Evolutionary conservation across 2,113 vertebrate species (phyloP), one percentile per base, ranked within the genome.

Genomic region (Origma solitaria): DNA sequence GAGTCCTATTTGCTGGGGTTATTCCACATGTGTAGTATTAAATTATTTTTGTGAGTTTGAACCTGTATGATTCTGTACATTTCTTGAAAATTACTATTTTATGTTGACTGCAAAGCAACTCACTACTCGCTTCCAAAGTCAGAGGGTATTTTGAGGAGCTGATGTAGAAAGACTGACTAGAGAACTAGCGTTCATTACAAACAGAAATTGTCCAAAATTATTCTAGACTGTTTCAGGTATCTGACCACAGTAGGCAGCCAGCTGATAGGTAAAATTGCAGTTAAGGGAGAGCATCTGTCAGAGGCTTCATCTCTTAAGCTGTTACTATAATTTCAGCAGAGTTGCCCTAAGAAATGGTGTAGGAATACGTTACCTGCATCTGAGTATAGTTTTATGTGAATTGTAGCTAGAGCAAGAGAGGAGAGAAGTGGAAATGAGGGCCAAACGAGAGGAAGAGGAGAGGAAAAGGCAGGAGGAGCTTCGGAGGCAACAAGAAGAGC

Each of bases 391-490:
- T 95, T 95, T 96, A 80, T 97, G 94, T 97, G 95, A 54, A 94
- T 96, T 96, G 85, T 96, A 99, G 99, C 96, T 99, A 97, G 99
- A 99, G 91, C 98, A 99, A 93, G 99, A 99, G 94, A 98, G 99
- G 84, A 98, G 98, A 94, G 99, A 99, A 91, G 98, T 98, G 89
- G 99, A 99, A 97, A 97, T 99, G 91, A 98, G 99, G 96, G 99
- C 98, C 91, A 99, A 99, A 98, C 98, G 99, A 93, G 99, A 99
- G 97, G 99, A 99, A 94, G 99, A 99, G 92, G 99, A 99, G 90
- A 98, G 99, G 95, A 99, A 99, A 96, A 98, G 98, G 57, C 98
- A 98, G 96, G 98, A 98, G 93, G 98, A 98, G 44, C 97, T 98
- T 84, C 97, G 98, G 81, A 98, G 98, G 72, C 98, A 98, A 69